Evolutionary conservation across 2,113 vertebrate species (phyloP).

Genomic region (Ondatra zibethicus): DNA sequence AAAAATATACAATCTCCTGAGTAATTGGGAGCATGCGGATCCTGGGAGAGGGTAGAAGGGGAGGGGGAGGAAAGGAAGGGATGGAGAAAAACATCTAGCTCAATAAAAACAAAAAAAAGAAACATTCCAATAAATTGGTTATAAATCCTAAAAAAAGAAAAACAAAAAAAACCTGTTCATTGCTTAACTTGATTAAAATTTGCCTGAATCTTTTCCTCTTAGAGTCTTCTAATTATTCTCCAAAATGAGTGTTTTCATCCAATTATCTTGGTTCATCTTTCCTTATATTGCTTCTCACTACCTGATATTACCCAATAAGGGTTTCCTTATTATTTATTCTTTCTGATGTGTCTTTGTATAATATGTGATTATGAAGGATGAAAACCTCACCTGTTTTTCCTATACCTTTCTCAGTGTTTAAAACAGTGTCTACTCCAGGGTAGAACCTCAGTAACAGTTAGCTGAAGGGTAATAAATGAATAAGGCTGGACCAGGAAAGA

Average conservation of each 20-base stretch:
- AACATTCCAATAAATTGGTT: too few species aligned
- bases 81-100: too few species aligned
- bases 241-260: not conserved
- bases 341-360: not conserved
- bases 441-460: not conserved
- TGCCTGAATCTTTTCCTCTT: not conserved
- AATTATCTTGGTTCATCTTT: not conserved
- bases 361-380: not conserved
- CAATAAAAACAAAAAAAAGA: too few species aligned
- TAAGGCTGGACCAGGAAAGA: not conserved
- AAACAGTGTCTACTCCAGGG: not conserved
- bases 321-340: not conserved
- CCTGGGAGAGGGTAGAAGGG: too few species aligned
- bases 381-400: not conserved
- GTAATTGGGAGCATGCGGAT: too few species aligned
- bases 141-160: too few species aligned
- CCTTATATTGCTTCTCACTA: not conserved
- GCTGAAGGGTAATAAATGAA: not conserved
- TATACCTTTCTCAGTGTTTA: not conserved
- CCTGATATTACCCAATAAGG: not conserved
- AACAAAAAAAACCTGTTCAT: too few species aligned
- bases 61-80: too few species aligned
- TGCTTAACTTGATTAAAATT: not conserved
- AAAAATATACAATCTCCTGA: too few species aligned
- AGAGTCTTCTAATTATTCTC: not conserved